Conservation (phyloP, 35 echinoderm and acorn worm species). For the Holothuria glaberrima region DNA sequence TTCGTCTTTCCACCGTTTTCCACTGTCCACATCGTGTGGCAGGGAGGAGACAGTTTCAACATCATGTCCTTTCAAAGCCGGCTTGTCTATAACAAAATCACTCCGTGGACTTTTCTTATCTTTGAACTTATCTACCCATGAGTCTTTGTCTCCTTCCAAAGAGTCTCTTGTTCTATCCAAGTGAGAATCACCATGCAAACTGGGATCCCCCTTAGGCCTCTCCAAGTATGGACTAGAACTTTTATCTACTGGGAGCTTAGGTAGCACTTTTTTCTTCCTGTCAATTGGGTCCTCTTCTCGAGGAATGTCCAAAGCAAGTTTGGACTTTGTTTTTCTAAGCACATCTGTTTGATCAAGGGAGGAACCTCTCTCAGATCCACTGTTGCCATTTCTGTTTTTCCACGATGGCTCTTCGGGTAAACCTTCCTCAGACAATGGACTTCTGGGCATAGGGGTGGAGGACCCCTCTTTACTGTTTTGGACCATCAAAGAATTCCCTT, state of each 20-base stretch:
- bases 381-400: conserved; percentile 62
- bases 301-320: conserved; percentile 44
- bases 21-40: conserved; percentile 4
- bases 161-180: conserved; percentile 9
- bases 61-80: conserved; percentile 42
- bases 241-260: conserved; percentile 29
- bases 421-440: conserved; percentile 70
- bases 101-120: conserved; percentile 52
- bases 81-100: conserved; percentile 54
- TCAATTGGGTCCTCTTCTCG: neutral
- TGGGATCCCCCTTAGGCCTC: neutral
- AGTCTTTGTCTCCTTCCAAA: conserved; percentile 42
- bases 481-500: conserved; percentile 31
- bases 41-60: conserved; percentile 37
- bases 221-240: conserved; percentile 35
- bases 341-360: conserved; percentile 65
- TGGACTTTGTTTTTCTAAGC: conserved; percentile 51
- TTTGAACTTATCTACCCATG: conserved; percentile 42
- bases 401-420: conserved; percentile 60
- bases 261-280: neutral
- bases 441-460: conserved; percentile 68
- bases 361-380: conserved; percentile 71
- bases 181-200: neutral
- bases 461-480: conserved; percentile 75
- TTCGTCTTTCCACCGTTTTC: conserved; percentile 34